Base-by-base conservation (phyloP, 1,140 invertebrate genomes). In the Heliconius hermathena region DNA sequence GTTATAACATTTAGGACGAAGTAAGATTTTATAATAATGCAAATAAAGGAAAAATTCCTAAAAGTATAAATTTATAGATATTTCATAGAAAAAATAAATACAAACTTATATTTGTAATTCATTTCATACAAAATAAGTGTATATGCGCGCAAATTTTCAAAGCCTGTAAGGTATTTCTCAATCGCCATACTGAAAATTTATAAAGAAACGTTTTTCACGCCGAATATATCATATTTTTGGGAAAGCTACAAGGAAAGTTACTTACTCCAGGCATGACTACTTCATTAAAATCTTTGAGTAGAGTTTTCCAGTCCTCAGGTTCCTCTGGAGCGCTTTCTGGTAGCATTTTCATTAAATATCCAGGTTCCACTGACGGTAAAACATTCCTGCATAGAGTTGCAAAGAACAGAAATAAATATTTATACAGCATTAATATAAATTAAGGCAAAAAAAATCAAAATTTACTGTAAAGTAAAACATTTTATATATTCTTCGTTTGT, bases 261-360 rank as follows among this genome's bases (percentile, higher is more conserved):
- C 95, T 95, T 90, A 97, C 96, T 73, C 98, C 98, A 4, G 98
- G 98, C 95, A 99, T 96, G 49, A 99, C 97, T 16, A 97, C 95
- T 80, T 96, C 94, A 84, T 98, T 97, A 18, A 99, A 95, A 87
- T 99, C 98, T 36, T 96, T 95, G 57, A 99, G 95, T 11, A 99
- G 96, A n/a, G 96, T 95, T 81, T 97, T 95, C 98, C 98, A 99
- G 1, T 95, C 87, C 88, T 99, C 98, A 0, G 97, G 96, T 36
- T 96, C 89, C 80, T 97, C 93, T 0, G 98, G 98, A 2, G 97
- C 97, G 83, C 97, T 94, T 76, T 96, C 93, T 1, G 98, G 98
- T 29, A 99, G 85, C 20, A 97, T 89, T 26, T 97, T 91, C 66
- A 96, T 93, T 71, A 99, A 94, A 89, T 98, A 98, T 38, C 97